Conservation (phyloP, 2,888 invertebrate species). For the Ichneumon xanthorius region DNA sequence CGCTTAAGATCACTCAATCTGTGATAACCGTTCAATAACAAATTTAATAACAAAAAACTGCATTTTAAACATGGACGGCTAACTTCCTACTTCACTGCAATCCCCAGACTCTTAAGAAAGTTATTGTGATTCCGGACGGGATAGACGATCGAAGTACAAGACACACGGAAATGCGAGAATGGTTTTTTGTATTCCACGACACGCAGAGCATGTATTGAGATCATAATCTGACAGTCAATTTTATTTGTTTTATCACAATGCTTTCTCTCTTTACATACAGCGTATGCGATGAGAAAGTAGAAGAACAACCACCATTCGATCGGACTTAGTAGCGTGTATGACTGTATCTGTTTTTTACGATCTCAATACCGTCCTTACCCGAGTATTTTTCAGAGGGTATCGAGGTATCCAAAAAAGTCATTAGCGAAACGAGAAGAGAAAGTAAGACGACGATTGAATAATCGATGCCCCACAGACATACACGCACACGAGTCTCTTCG, state of each 20-base stretch:
- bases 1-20: neutral
- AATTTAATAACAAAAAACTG: too few species aligned
- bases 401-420: constrained; percentile 37
- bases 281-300: neutral
- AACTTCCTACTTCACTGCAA: too few species aligned
- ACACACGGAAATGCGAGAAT: too few species aligned
- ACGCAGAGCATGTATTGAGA: too few species aligned
- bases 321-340: neutral
- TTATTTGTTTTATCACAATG: neutral
- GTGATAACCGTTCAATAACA: too few species aligned
- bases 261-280: neutral
- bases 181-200: too few species aligned
- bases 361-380: neutral
- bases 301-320: neutral
- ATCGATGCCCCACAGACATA: constrained; percentile 21
- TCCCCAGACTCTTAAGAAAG: too few species aligned
- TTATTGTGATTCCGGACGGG: too few species aligned
- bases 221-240: neutral
- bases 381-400: neutral
- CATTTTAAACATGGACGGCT: too few species aligned
- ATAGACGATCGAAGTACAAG: too few species aligned
- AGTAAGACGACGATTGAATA: constrained; percentile 59
- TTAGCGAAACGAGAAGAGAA: constrained; percentile 53
- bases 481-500: constrained; percentile 38
- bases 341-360: neutral